Conservation (phyloP, 30 jellyfish, hydroid and myxozoan genomes). For the Hydractinia symbiolongicarpus region DNA sequence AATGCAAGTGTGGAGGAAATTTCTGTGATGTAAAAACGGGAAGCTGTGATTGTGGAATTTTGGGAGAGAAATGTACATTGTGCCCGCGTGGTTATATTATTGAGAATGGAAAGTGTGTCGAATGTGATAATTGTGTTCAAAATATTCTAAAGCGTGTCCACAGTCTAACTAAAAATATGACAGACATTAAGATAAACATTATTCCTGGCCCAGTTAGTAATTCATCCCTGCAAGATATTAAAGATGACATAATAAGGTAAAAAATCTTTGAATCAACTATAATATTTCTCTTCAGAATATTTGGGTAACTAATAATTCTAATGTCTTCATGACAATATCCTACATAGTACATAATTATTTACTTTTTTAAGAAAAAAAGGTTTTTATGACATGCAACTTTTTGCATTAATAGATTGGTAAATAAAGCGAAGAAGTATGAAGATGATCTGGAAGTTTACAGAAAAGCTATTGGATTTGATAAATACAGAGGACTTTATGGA, state of each 20-base stretch:
- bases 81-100: constrained; percentile 84
- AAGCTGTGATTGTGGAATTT: constrained; percentile 84
- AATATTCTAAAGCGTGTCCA: constrained; percentile 56
- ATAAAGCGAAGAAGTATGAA: constrained; percentile 2
- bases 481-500: constrained; percentile 48
- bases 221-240: constrained; percentile 62
- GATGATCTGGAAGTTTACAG: constrained; percentile 54
- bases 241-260: constrained; percentile 53
- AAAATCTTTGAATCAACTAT: not conserved
- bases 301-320: too few relatives aligned
- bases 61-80: constrained; percentile 68
- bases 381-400: too few relatives aligned
- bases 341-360: not conserved
- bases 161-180: constrained; percentile 45
- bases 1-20: constrained; percentile 82
- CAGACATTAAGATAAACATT: constrained; percentile 38
- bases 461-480: constrained; percentile 79
- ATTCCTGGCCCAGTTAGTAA: constrained; percentile 50
- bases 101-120: constrained; percentile 59
- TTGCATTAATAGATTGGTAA: constrained; percentile 1
- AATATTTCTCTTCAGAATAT: too few relatives aligned
- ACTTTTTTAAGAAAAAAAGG: not conserved
- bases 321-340: too few relatives aligned
- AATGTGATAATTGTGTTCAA: constrained; percentile 90
- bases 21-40: constrained; percentile 91